Evolutionary conservation across 2,888 invertebrate species (phyloP), one percentile per base, ranked within the genome.

Genomic region (Agonopterix arenella): DNA sequence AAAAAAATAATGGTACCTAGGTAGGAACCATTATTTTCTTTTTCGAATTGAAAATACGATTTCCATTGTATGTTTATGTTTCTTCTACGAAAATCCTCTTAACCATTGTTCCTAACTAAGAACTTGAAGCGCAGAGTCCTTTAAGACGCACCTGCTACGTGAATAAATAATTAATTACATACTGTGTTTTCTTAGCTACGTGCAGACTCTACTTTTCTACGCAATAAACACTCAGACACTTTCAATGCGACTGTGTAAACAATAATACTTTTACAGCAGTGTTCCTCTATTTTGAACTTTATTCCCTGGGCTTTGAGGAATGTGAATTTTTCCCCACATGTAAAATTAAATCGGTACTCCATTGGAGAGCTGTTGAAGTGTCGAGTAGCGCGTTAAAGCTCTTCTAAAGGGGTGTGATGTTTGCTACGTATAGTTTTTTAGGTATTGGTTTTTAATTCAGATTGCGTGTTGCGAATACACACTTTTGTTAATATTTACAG

Each of bases 181-280:
- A 50, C 28, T 36, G 38, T 49, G 45, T 52, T 48, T 51, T 53
- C 53, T 41, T 52, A 54, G 50, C 55, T 50, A 28, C 50, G 47
- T 48, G 46, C 36, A 28, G 28, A 28, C 28, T 28, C 28, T 28
- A 28, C 28, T 28, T 28, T 28, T 28, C 28, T 28, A 28, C 28
- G 28, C 28, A 28, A 28, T 11, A 46, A 59, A 61, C 58, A 65
- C 72, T 72, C 68, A 73, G 68, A 72, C 73, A 49, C 62, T 66
- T 73, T 74, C 55, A 50, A 58, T 55, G 51, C 52, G 49, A 52
- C 56, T 54, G 50, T 38, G 38, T 40, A 40, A 40, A n/a, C 10
- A 43, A 11, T 43, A 11, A 11, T 43, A 8, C 13, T 13, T 43
- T 7, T 43, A 43, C 13, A 8, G 11, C 43, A n/a, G 8, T 28